Evolutionary conservation across 1,140 invertebrate genomes (phyloP), one percentile per base, ranked within the genome.

Genomic region (Coenobita brevimanus): DNA sequence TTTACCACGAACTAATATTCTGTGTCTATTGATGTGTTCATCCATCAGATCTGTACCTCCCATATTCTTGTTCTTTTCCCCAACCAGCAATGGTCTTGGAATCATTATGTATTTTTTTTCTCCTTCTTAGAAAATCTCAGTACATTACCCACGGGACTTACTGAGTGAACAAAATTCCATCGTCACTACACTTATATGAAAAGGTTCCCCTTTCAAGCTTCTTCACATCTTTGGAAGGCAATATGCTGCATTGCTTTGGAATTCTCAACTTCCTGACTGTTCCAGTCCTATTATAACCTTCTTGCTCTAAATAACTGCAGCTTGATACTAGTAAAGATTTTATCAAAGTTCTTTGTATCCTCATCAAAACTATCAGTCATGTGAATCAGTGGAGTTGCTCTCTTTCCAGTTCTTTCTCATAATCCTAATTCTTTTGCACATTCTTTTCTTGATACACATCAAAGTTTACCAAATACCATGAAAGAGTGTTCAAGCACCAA

Each of bases 221-320:
- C 54, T 57, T 57, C 54, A 13, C n/a, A n/a, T 57, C 54, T 57
- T 57, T 57, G 54, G n/a, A 57, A 57, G 54, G 13, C 10, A 57
- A n/a, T 57, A 57, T 57, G n/a, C n/a, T 57, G 54, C 54, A 57
- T 57, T 57, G 10, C n/a, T 57, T 57, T 57, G 54, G 54, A 57
- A 57, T 57, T n/a, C 54, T n/a, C n/a, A n/a, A n/a, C n/a, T n/a
- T n/a, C n/a, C n/a, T n/a, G n/a, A n/a, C n/a, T n/a, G n/a, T n/a
- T 57, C 54, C 13, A 57, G 54, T 57, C n/a, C 54, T 13, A 57
- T 57, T 57, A 10, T 57, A 57, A 57, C n/a, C 13, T 57, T 57
- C 54, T 57, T 57, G 54, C 54, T 57, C n/a, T n/a, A 57, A 57
- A 57, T 57, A 57, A 57, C 54, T 57, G 54, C n/a, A 57, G 54